Evolutionary conservation across 2,888 invertebrate genomes (phyloP).

Genomic region (Heliconius charithonia): DNA sequence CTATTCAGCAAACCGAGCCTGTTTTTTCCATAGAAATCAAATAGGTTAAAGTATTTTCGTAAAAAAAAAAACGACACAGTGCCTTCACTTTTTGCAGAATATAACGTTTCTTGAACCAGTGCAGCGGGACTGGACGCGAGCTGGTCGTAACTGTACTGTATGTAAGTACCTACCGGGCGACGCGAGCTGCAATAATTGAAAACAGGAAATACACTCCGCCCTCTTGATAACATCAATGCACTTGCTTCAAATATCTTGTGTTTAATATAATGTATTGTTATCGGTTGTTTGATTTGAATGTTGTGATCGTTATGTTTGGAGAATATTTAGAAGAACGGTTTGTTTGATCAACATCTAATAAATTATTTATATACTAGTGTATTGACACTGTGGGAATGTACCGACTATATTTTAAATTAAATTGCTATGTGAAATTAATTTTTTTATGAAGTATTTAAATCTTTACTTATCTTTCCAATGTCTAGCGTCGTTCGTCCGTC

Average conservation of each 20-base stretch:
- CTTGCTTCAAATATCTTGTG: conserved; percentile 44
- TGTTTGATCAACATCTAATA: conserved; percentile 2
- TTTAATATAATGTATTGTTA: conserved; percentile 31
- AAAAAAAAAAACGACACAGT: conserved; percentile 15
- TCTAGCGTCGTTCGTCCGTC: too few species aligned
- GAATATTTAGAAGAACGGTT: background rate
- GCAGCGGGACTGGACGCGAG: conserved; percentile 36
- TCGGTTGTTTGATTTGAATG: background rate
- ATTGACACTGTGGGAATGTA: background rate
- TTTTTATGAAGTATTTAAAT: background rate
- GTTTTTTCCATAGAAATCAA: conserved; percentile 24
- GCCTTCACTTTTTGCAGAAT: conserved; percentile 44
- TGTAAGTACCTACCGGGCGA: conserved; percentile 42
- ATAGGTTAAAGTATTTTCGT: conserved; percentile 21
- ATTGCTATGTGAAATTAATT: background rate
- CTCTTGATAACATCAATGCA: conserved; percentile 44
- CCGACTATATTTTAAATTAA: background rate
- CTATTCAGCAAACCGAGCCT: conserved; percentile 8
- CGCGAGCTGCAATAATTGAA: conserved; percentile 67
- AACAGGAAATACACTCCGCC: conserved; percentile 60
- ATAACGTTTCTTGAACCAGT: conserved; percentile 56
- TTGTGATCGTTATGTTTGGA: conserved; percentile 10
- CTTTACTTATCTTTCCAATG: background rate
- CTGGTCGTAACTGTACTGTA: conserved; percentile 39
- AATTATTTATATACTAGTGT: background rate